Base-by-base conservation (phyloP, 2,113 vertebrate species). In the Condylura cristata region DNA sequence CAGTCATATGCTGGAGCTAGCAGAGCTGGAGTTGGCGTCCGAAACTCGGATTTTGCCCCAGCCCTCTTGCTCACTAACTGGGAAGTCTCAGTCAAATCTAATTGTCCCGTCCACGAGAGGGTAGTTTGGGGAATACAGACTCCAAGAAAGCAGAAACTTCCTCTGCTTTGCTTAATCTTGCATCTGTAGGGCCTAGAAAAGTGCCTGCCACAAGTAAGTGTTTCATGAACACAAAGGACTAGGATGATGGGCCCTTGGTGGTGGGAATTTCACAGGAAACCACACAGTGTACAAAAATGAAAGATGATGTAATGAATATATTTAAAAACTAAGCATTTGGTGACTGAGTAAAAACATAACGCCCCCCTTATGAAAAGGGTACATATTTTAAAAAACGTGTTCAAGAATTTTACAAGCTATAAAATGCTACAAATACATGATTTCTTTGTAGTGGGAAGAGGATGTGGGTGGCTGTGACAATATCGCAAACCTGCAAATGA, bases 401-500 rank as follows among this genome's bases (percentile, higher is more conserved):
- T 75, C 46, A 53, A 9, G 14, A 65, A 5, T 80, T 88, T 74
- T 30, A 1, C 46, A 30, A 82, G n/a, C 26, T 60, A 14, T 28
- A 37, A 60, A 56, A 61, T 14, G 30, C 37, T 66, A 8, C 14
- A 92, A 79, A 53, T 51, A 7, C 56, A 32, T 88, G 28, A 39
- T 79, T 80, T 72, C 71, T 75, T 74, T 70, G 74, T 68, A 7
- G 24, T 53, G 24, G 32, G 51, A 85, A 82, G 48, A 78, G 74
- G 30, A 58, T 11, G 17, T 22, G 3, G 20, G 22, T 39, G 44
- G 82, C 18, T 39, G 0, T 53, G 51, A 63, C 10, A 79, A 32
- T 24, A 41, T 14, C 61, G 90, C 44, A 84, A 41, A 87, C 80
- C 84, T 89, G 86, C 13, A 60, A 84, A 86, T 88, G 88, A 89